Evolutionary conservation across 2,113 vertebrate genomes (phyloP).

Genomic region (Misgurnus anguillicaudatus): DNA sequence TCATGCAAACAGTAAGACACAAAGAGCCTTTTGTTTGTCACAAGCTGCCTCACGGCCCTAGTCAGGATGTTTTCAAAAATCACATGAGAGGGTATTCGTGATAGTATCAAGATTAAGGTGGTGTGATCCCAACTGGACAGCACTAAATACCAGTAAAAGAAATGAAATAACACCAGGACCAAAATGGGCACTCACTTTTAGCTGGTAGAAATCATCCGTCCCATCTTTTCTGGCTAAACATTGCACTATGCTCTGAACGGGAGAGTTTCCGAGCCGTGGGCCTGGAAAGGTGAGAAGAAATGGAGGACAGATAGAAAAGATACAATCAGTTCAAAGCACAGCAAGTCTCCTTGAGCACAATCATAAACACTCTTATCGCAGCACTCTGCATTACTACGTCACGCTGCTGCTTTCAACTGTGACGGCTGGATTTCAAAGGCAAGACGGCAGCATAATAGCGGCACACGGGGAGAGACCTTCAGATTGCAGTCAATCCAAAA

Average conservation of each 20-base stretch:
- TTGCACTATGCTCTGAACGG: conserved; percentile 97
- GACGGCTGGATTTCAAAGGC: conserved; percentile 11
- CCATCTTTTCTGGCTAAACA: conserved; percentile 98
- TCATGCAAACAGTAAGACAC: conserved; percentile 47
- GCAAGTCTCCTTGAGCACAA: conserved; percentile 56
- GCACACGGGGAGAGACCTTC: not conserved
- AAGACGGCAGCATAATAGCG: not conserved
- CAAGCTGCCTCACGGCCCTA: not conserved
- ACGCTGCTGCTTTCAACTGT: conserved; percentile 36
- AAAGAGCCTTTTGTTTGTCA: conserved; percentile 41
- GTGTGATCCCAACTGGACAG: not conserved
- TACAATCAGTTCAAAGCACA: conserved; percentile 58
- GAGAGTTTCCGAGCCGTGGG: conserved; percentile 96
- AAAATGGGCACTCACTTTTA: conserved; percentile 83
- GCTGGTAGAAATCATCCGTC: conserved; percentile 98
- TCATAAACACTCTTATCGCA: conserved; percentile 58
- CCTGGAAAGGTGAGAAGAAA: conserved; percentile 71
- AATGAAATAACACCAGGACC: no score
- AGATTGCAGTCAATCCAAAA: conserved; percentile 38
- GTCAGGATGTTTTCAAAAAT: conserved; percentile 14
- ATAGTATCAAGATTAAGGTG: not conserved
- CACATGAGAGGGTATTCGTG: not conserved
- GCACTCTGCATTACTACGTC: conserved; percentile 60
- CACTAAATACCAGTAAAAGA: no score
- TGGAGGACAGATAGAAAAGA: conserved; percentile 70